Percentiles rank a stretch among this genome's conserved stretches.
phyloP scores from a whole-genome alignment of 1,140 invertebrate genomes.

The Drosophila jambulina region DNA sequence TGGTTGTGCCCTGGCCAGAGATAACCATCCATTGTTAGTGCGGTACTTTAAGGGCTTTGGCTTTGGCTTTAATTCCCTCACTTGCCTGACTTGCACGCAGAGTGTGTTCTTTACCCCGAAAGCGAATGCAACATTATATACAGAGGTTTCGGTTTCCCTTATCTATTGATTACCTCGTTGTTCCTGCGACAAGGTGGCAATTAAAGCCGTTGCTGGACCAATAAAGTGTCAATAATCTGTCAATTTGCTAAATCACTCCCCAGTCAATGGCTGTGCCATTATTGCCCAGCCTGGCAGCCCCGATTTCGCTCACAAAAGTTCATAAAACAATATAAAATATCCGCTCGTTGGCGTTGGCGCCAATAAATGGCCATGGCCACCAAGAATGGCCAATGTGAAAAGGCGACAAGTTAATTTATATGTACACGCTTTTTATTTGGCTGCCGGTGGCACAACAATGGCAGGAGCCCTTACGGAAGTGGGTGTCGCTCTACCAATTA shows the following conservation, averaged over 20 bases:
- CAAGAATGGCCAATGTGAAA: constrained; percentile 72
- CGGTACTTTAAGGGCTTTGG: constrained; percentile 4
- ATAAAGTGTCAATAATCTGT: constrained; percentile 76
- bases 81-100: neutral
- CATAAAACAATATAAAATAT: constrained; percentile 79
- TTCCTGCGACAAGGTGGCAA: constrained; percentile 19
- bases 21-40: constrained; percentile 9
- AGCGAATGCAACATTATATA: neutral
- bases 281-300: constrained; percentile 33
- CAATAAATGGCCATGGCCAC: constrained; percentile 51
- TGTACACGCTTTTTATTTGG: constrained; percentile 32
- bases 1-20: constrained; percentile 13
- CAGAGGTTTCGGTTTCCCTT: neutral
- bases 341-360: constrained; percentile 20
- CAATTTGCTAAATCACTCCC: constrained; percentile 79
- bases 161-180: constrained; percentile 13
- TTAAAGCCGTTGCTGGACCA: constrained; percentile 52
- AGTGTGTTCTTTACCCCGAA: neutral
- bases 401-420: constrained; percentile 75
- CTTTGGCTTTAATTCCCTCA: constrained; percentile 7
- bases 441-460: constrained; percentile 27
- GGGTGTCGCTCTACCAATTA: constrained; percentile 64
- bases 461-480: constrained; percentile 11
- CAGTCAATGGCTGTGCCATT: constrained; percentile 51
- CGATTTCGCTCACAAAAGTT: constrained; percentile 53